phyloP scores from a whole-genome alignment of 2,888 invertebrate species.

The Cheilosia soror region DNA sequence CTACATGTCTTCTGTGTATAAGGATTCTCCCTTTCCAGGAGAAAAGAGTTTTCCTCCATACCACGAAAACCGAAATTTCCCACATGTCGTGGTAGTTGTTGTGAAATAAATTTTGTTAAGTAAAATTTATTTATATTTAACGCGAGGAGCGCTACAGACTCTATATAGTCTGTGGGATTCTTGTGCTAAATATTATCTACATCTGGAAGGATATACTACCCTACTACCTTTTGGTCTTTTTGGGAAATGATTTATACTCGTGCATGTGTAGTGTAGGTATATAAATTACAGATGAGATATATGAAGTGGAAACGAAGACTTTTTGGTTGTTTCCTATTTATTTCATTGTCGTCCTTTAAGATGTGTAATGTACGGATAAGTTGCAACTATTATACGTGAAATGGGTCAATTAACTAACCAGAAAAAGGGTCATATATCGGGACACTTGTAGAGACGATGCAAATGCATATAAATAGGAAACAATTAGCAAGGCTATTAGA shows the following conservation, averaged over 20 bases:
- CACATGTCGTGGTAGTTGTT: slow-evolving; percentile 65
- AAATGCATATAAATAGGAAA: neutral
- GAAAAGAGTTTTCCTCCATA: slow-evolving; percentile 19
- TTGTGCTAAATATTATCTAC: slow-evolving; percentile 53
- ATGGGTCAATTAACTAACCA: no score
- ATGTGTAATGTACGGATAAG: no score
- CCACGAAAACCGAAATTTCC: slow-evolving; percentile 44
- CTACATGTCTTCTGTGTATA: slow-evolving; percentile 50
- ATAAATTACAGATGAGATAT: slow-evolving; percentile 32
- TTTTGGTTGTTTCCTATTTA: neutral
- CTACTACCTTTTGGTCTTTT: slow-evolving; percentile 31
- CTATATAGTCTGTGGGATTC: slow-evolving; percentile 32
- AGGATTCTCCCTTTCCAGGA: slow-evolving; percentile 38
- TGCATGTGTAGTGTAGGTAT: slow-evolving; percentile 16
- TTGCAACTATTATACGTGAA: no score
- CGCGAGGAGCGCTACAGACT: slow-evolving; percentile 51
- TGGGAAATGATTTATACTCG: slow-evolving; percentile 62
- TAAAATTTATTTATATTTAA: slow-evolving; percentile 74
- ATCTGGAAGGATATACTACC: slow-evolving; percentile 40
- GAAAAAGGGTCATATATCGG: neutral
- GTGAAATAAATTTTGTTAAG: slow-evolving; percentile 70
- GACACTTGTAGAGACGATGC: neutral
- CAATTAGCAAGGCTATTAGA: no score
- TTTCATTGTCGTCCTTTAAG: no score
- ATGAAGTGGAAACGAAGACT: slow-evolving; percentile 38